Percentiles rank a stretch among this genome's conserved stretches.
phyloP scores from a whole-genome alignment of 2,113 vertebrate genomes.

The Sapayoa aenigma region DNA sequence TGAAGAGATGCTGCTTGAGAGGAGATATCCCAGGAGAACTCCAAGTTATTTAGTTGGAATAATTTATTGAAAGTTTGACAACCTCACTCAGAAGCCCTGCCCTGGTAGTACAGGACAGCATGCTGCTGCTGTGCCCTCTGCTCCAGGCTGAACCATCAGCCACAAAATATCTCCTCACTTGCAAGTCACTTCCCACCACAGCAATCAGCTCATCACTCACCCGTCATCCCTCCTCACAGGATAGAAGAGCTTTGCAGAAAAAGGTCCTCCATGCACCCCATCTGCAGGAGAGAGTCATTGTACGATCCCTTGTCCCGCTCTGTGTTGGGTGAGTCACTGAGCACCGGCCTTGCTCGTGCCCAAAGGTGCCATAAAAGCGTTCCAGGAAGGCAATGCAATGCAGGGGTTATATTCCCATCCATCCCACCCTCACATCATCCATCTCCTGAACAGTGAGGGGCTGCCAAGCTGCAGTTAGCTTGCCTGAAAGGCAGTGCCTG shows the following conservation, averaged over 20 bases:
- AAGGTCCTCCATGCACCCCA: not conserved
- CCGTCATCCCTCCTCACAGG: not conserved
- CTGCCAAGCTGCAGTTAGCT: not conserved
- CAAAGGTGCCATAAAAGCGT: not conserved
- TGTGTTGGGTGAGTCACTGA: accelerated
- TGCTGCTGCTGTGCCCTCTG: accelerated
- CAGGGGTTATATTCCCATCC: not conserved
- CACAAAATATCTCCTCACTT: not conserved
- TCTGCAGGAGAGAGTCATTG: not conserved
- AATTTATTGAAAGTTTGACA: not conserved
- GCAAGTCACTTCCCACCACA: not conserved
- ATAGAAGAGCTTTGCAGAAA: not conserved
- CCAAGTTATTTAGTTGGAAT: not conserved
- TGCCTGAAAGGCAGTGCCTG: not conserved
- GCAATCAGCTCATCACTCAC: not conserved
- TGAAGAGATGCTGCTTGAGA: not conserved
- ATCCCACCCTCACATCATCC: accelerated
- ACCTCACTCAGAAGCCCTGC: not conserved
- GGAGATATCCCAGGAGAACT: not conserved
- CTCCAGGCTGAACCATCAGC: not conserved
- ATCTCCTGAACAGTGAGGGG: not conserved
- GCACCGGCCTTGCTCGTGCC: not conserved
- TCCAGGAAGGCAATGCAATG: not conserved
- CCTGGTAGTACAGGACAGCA: not conserved
- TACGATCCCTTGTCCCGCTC: not conserved